Percentiles rank a stretch among this genome's conserved stretches.
Conservation (phyloP, 2,797 vertebrate species). For the Naso thynnoides region DNA sequence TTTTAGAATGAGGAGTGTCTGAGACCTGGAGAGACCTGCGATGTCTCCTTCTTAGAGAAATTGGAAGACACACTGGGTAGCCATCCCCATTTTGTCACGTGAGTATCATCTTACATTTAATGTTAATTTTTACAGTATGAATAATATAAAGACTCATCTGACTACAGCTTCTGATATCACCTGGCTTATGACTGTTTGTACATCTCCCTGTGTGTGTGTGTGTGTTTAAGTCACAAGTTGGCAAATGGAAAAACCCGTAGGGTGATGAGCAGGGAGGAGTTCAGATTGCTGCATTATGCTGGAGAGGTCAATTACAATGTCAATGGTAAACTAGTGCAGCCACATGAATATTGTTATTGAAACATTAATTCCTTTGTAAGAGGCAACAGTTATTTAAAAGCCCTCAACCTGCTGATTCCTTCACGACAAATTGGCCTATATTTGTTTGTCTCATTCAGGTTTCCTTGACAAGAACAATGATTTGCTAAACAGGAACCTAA, state of each 20-base stretch:
- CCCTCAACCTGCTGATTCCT: slow-evolving; percentile 3
- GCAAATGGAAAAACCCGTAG: slow-evolving; percentile 95
- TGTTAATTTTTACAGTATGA: neutral
- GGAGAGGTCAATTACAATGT: slow-evolving; percentile 98
- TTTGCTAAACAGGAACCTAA: slow-evolving; percentile 94
- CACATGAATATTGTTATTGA: neutral
- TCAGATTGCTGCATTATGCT: slow-evolving; percentile 95
- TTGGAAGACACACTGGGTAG: slow-evolving; percentile 92
- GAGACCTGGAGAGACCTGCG: slow-evolving; percentile 94
- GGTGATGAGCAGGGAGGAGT: slow-evolving; percentile 92
- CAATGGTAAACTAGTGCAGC: slow-evolving; percentile 81
- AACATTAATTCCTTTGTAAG: neutral
- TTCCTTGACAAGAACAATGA: slow-evolving; percentile 99
- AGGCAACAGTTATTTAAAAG: neutral
- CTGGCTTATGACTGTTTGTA: neutral
- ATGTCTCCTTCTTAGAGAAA: slow-evolving; percentile 95
- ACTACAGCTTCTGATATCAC: neutral
- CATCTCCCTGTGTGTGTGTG: neutral
- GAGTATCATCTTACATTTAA: slow-evolving; percentile 62
- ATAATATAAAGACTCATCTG: neutral
- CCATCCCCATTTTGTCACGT: slow-evolving; percentile 97
- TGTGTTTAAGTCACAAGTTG: slow-evolving; percentile 91
- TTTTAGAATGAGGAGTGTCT: slow-evolving; percentile 96
- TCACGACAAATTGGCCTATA: slow-evolving; percentile 10
- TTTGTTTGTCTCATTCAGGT: slow-evolving; percentile 74